A percentile compares a stretch with the other conserved stretches of the same genome.
Conservation (phyloP, 2,113 vertebrate species). For the Leucoraja erinaceus region DNA sequence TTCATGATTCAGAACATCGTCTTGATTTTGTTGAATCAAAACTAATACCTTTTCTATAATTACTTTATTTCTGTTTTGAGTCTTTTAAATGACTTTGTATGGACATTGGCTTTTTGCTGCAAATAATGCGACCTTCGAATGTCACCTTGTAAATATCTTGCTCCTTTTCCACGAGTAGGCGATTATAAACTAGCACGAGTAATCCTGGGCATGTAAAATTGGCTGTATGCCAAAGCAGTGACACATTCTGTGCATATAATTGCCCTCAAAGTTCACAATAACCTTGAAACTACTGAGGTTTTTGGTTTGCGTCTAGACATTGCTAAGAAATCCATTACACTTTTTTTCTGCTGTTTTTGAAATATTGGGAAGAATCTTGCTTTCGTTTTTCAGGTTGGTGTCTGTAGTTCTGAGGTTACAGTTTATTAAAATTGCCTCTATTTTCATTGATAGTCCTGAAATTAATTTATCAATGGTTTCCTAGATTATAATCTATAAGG, state of each 20-base stretch:
- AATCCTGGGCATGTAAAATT: not conserved
- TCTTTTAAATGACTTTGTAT: too few relatives aligned
- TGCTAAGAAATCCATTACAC: not conserved
- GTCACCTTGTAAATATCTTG: not conserved
- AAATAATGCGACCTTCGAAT: too few relatives aligned
- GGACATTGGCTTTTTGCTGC: not conserved
- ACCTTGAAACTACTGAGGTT: not conserved
- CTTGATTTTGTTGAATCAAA: not conserved
- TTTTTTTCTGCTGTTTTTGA: not conserved
- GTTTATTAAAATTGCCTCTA: not conserved
- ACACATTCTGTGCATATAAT: not conserved
- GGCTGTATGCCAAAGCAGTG: not conserved
- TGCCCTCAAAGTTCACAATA: not conserved
- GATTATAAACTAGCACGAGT: not conserved
- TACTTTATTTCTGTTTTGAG: not conserved
- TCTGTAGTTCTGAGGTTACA: not conserved
- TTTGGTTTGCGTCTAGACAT: not conserved
- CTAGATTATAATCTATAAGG: too few relatives aligned
- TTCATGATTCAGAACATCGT: not conserved
- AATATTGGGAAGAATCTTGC: not conserved
- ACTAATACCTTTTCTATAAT: not conserved
- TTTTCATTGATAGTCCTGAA: not conserved
- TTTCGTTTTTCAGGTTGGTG: not conserved
- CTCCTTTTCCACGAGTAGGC: not conserved
- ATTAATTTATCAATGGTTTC: not conserved